Conservation (phyloP, 2,797 vertebrate genomes). For the Lemur catta region DNA sequence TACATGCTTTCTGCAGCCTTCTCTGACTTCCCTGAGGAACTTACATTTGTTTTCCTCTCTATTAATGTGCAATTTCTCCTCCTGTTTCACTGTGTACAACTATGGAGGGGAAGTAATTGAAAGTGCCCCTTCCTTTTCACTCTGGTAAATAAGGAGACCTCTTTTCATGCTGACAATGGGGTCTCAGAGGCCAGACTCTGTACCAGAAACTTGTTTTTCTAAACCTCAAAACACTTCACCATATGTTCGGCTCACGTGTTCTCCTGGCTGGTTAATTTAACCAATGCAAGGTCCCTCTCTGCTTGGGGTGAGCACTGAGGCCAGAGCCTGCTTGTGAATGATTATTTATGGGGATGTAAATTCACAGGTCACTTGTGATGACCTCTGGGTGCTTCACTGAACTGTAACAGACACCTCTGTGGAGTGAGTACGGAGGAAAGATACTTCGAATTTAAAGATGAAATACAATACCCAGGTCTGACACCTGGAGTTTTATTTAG, state of each 20-base stretch:
- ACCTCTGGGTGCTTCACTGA: constrained; percentile 41
- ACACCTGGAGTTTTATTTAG: constrained; percentile 52
- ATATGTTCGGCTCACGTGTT: constrained; percentile 82
- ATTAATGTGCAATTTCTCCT: constrained; percentile 71
- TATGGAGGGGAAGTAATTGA: constrained; percentile 73
- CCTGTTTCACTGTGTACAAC: constrained; percentile 70
- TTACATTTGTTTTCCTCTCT: constrained; percentile 74
- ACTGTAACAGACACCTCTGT: constrained; percentile 53
- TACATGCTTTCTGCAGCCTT: neutral
- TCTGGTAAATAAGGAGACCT: constrained; percentile 67
- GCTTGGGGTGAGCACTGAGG: constrained; percentile 60
- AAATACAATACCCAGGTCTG: constrained; percentile 10
- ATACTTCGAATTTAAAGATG: constrained; percentile 51
- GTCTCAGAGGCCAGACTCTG: constrained; percentile 78
- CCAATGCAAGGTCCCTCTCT: constrained; percentile 72
- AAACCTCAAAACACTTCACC: constrained; percentile 81
- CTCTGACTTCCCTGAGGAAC: constrained; percentile 56
- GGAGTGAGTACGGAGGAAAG: constrained; percentile 27
- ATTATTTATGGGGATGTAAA: constrained; percentile 61
- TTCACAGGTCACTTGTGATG: constrained; percentile 56
- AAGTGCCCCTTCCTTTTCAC: constrained; percentile 61
- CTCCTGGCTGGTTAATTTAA: constrained; percentile 80
- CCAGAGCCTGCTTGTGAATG: constrained; percentile 54
- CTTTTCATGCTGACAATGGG: constrained; percentile 76
- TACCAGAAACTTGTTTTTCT: constrained; percentile 81